Base-by-base conservation (phyloP, 2,888 invertebrate genomes). In the Hypselothyrea guttata region DNA sequence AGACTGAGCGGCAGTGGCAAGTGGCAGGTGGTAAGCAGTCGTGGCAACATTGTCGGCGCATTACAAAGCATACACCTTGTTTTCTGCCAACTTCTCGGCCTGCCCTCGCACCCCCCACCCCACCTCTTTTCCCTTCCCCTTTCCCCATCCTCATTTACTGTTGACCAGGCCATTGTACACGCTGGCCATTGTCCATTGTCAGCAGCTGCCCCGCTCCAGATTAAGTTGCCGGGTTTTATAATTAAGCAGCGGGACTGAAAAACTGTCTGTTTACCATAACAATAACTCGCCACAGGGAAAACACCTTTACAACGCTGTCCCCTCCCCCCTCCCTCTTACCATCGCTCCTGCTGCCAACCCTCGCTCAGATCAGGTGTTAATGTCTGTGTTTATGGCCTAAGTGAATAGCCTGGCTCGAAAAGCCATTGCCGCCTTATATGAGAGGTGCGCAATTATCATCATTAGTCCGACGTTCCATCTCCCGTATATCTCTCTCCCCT, bases 331-430 rank as follows among this genome's bases (percentile, higher is more conserved):
- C 22, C 22, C 5, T 52, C n/a, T n/a, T n/a, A n/a, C n/a, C n/a
- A n/a, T n/a, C n/a, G n/a, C n/a, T n/a, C n/a, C n/a, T n/a, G n/a
- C n/a, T n/a, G n/a, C n/a, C n/a, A n/a, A n/a, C n/a, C n/a, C n/a
- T 41, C 63, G 7, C 47, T 56, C 57, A 60, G 74, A 79, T 87
- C 86, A 88, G 88, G 87, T 87, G 87, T 83, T 87, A 88, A 88
- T 86, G 79, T 79, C 79, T 84, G 81, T 78, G 82, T 85, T 86
- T 84, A 82, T 73, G 71, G 56, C 67, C 66, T 67, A 72, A 79
- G 76, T 76, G 71, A 79, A 72, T 72, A 65, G 69, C 53, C 59
- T 9, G 15, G 52, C 15, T 34, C n/a, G 11, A 16, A 12, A 12
- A 30, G 9, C 11, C 28, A 30, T 41, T 4, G n/a, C 9, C 28